Conservation (phyloP, 2,888 invertebrate species). For the Orthosia cruda region DNA sequence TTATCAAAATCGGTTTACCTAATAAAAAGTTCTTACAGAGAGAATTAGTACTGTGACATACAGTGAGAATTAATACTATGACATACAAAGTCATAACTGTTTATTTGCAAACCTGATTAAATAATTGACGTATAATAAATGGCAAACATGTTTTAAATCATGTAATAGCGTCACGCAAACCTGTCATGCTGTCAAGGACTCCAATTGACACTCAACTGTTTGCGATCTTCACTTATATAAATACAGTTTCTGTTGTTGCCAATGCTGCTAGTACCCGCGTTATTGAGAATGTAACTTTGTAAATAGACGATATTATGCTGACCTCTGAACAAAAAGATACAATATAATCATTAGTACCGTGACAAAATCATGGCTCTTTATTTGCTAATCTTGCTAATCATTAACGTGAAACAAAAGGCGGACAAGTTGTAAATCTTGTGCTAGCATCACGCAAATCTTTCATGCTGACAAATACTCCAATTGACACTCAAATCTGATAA, state of each 20-base stretch:
- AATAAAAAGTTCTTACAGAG: too few species aligned
- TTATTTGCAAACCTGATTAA: slow-evolving; percentile 3
- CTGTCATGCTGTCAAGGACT: slow-evolving; percentile 23
- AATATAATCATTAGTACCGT: background rate
- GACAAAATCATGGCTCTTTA: background rate
- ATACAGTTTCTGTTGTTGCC: slow-evolving; percentile 9
- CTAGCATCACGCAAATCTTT: slow-evolving; percentile 11
- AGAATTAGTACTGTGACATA: too few species aligned
- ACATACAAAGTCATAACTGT: background rate
- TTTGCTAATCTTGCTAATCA: background rate
- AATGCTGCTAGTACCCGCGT: background rate
- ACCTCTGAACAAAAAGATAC: too few species aligned
- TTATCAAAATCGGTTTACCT: too few species aligned
- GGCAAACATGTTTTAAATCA: slow-evolving; percentile 22
- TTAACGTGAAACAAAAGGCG: slow-evolving; percentile 27
- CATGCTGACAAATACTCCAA: too few species aligned
- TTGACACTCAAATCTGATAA: too few species aligned
- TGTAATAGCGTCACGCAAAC: slow-evolving; percentile 4
- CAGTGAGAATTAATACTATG: background rate
- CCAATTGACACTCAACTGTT: slow-evolving; percentile 19
- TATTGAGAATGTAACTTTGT: background rate
- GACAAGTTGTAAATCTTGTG: too few species aligned
- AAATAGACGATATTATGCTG: too few species aligned
- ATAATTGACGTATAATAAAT: slow-evolving; percentile 28
- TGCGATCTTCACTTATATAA: background rate